phyloP scores from a whole-genome alignment of 2,113 vertebrate species.

The Brachypteracias leptosomus region DNA sequence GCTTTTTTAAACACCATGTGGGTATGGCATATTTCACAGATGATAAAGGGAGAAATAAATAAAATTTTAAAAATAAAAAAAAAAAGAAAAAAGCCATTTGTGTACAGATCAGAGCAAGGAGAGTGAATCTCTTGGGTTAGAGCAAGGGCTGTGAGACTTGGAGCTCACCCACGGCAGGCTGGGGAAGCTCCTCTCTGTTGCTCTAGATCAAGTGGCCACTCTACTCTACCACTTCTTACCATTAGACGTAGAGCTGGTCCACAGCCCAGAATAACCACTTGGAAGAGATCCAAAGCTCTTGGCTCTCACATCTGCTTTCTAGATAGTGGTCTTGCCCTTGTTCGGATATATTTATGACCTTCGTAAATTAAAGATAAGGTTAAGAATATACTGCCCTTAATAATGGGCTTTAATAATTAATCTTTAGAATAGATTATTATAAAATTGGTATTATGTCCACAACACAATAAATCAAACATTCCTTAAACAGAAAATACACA shows the following conservation, averaged over 20 bases:
- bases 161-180: accelerated
- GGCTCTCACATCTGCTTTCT: slow-evolving; percentile 17
- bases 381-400: not conserved
- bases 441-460: not conserved
- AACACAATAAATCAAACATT: not conserved
- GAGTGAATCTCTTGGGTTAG: not conserved
- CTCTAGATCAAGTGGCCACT: not conserved
- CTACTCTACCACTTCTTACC: not conserved
- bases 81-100: not conserved
- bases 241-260: not conserved
- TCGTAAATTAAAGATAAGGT: not conserved
- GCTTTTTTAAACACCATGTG: not conserved
- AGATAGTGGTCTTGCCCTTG: slow-evolving; percentile 12
- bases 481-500: not conserved
- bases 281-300: slow-evolving; percentile 13
- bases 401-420: not conserved
- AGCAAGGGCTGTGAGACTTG: not conserved
- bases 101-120: not conserved
- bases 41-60: not conserved
- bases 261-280: not conserved
- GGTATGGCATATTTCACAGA: accelerated
- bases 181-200: not conserved
- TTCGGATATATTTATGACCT: not conserved
- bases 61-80: not conserved
- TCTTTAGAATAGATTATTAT: not conserved